Percentiles rank a stretch among this genome's conserved stretches.
phyloP scores from a whole-genome alignment of 2,888 invertebrate species.

The Eurois occulta region DNA sequence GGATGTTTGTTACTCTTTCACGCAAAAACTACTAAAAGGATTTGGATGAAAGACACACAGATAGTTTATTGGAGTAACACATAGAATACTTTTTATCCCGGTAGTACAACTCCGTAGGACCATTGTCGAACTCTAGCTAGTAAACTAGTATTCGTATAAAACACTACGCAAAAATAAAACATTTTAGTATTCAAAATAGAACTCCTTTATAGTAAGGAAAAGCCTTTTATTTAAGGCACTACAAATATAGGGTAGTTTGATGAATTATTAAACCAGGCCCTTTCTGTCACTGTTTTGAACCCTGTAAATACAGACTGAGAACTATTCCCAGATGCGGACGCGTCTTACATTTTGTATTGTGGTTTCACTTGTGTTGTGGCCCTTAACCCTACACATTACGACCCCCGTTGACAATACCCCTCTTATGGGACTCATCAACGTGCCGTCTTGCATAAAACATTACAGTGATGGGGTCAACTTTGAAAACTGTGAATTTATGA shows the following conservation, averaged over 20 bases:
- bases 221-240: background rate
- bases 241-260: background rate
- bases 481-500: background rate
- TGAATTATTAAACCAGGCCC: constrained; percentile 22
- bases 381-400: constrained; percentile 14
- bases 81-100: too few species aligned
- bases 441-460: background rate
- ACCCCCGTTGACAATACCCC: background rate
- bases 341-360: constrained; percentile 31
- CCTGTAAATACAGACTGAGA: constrained; percentile 12
- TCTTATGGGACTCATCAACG: constrained; percentile 9
- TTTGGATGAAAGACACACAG: too few species aligned
- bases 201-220: background rate
- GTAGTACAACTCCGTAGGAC: too few species aligned
- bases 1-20: too few species aligned
- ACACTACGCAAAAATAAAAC: background rate
- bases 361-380: constrained; percentile 7
- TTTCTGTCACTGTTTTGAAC: background rate
- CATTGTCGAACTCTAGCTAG: too few species aligned
- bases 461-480: background rate
- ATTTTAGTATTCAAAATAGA: background rate
- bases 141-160: background rate
- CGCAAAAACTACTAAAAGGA: too few species aligned
- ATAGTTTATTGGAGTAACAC: too few species aligned
- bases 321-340: background rate